Conservation (phyloP, 2,888 invertebrate species). For the Apamea crenata region DNA sequence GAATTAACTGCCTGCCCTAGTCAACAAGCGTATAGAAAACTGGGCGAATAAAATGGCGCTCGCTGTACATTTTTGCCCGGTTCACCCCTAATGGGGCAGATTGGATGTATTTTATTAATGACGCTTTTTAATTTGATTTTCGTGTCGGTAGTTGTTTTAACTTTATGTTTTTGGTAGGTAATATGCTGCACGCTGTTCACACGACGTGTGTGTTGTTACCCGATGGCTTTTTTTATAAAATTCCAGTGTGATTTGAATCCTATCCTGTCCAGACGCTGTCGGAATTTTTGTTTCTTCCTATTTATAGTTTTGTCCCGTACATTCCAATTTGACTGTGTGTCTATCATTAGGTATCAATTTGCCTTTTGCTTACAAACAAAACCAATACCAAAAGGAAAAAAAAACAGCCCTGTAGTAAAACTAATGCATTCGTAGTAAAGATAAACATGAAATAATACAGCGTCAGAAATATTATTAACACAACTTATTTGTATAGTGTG, state of each 20-base stretch:
- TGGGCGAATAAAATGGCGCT: conserved; percentile 70
- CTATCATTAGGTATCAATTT: neutral
- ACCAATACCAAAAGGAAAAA: neutral
- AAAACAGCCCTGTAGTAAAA: neutral
- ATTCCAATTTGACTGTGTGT: neutral
- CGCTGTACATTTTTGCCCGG: conserved; percentile 65
- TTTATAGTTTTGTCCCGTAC: neutral
- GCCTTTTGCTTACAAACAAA: neutral
- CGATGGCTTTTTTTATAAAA: neutral
- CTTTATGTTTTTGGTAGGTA: conserved; percentile 20
- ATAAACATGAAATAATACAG: conserved; percentile 35
- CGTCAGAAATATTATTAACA: conserved; percentile 45
- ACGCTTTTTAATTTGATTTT: conserved; percentile 56
- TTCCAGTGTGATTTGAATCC: neutral
- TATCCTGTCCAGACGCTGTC: neutral
- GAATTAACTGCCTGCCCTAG: conserved; percentile 74
- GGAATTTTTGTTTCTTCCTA: neutral
- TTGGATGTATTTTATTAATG: conserved; percentile 64
- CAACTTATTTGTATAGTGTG: conserved; percentile 53
- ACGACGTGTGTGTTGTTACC: too few relatives aligned
- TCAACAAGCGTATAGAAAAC: conserved; percentile 70
- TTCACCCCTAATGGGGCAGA: conserved; percentile 61
- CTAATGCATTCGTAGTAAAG: neutral
- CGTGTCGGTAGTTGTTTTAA: conserved; percentile 37
- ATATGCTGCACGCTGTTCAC: conserved; percentile 7